A percentile compares a stretch with the other conserved stretches of the same genome.
phyloP scores from a whole-genome alignment of 2,888 invertebrate species.

The Aquatica leii region DNA sequence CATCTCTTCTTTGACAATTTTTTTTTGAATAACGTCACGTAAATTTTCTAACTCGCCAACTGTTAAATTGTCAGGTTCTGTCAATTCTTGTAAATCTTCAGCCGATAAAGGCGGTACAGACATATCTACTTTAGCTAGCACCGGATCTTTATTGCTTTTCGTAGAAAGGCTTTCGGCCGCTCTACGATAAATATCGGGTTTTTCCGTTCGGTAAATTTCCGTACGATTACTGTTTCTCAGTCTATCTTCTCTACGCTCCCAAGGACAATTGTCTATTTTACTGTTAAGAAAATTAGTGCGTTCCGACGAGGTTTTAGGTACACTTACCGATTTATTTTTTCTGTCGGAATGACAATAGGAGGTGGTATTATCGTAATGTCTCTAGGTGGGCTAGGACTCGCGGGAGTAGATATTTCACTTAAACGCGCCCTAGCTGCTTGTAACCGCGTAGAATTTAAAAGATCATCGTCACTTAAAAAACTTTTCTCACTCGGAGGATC shows the following conservation, averaged over 20 bases:
- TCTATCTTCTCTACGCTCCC: conserved; percentile 1
- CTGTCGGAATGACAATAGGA: conserved; percentile 61
- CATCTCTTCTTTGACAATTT: conserved; percentile 36
- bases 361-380: conserved; percentile 45
- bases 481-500: conserved; percentile 11
- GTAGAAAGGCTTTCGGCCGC: conserved; percentile 50
- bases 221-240: not conserved
- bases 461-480: not conserved
- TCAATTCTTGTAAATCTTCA: conserved; percentile 51
- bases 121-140: conserved; percentile 44
- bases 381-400: conserved; percentile 61
- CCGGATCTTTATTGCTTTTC: conserved; percentile 15
- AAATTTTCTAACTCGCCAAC: conserved; percentile 63
- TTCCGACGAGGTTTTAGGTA: too few relatives aligned
- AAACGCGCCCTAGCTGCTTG: conserved; percentile 38
- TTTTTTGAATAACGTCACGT: conserved; percentile 48
- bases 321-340: conserved; percentile 45
- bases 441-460: conserved; percentile 18
- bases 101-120: conserved; percentile 56
- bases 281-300: not conserved
- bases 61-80: conserved; percentile 55
- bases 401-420: conserved; percentile 51
- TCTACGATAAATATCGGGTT: conserved; percentile 51
- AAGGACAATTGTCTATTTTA: not conserved
- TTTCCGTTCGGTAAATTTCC: conserved; percentile 39